A percentile compares a stretch with the other conserved stretches of the same genome.
Evolutionary conservation across 2,113 vertebrate genomes (phyloP).

Genomic region (Heptranchias perlo): DNA sequence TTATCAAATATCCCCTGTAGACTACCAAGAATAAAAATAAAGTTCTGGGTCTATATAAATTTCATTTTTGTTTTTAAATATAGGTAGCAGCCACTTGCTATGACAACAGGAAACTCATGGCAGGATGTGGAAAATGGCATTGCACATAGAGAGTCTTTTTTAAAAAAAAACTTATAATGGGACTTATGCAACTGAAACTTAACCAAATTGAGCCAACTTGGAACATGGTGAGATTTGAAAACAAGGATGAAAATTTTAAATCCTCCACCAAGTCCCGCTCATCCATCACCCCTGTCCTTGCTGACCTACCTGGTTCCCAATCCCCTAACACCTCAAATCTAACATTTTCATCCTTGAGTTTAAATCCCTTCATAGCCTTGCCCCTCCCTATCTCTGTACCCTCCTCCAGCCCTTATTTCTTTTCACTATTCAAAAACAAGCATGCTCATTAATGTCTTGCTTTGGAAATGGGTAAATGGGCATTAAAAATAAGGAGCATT

Average conservation of each 20-base stretch:
- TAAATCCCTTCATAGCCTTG: neutral
- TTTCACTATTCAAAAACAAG: neutral
- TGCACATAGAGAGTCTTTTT: neutral
- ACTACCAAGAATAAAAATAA: neutral
- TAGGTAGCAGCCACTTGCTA: neutral
- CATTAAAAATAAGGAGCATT: neutral
- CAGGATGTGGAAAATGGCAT: slow-evolving; percentile 15
- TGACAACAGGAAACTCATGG: neutral
- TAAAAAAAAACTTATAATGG: neutral
- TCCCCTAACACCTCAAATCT: neutral
- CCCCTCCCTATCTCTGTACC: neutral
- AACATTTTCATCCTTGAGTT: neutral
- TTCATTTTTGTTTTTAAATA: neutral
- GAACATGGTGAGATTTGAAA: too few relatives aligned
- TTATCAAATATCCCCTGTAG: neutral
- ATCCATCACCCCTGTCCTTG: neutral
- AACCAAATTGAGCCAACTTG: neutral
- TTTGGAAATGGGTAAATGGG: neutral
- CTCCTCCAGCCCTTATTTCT: neutral
- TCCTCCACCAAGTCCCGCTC: neutral
- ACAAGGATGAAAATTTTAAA: too few relatives aligned
- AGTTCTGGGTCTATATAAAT: neutral
- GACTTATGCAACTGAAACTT: neutral
- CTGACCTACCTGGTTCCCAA: neutral
- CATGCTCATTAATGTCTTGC: neutral